phyloP scores from a whole-genome alignment of 2,113 vertebrate genomes.

The Loxodonta africana region DNA sequence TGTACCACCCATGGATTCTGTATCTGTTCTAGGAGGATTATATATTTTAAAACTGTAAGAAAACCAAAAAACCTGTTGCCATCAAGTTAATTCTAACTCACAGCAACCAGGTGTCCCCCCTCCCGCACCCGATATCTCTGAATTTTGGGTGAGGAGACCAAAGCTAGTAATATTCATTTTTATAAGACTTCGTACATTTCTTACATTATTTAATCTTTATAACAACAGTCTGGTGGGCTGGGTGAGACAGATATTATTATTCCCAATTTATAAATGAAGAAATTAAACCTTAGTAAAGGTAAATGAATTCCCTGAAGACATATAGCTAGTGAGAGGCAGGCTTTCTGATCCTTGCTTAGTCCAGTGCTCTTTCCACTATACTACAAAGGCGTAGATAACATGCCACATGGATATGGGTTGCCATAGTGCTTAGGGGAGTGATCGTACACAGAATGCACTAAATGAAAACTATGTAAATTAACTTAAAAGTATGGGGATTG shows the following conservation, averaged over 20 bases:
- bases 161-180: slow-evolving; percentile 3
- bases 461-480: slow-evolving; percentile 42
- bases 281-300: slow-evolving; percentile 45
- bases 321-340: not conserved
- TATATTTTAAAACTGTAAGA: slow-evolving; percentile 13
- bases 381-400: not conserved
- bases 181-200: slow-evolving; percentile 41
- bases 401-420: slow-evolving; percentile 7
- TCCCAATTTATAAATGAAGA: slow-evolving; percentile 33
- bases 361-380: not conserved
- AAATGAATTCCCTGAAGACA: not conserved
- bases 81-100: too few species aligned
- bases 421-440: not conserved
- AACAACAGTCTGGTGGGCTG: not conserved
- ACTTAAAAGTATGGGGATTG: not conserved
- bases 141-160: slow-evolving; percentile 17
- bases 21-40: not conserved
- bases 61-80: too few species aligned
- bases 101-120: not conserved
- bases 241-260: not conserved
- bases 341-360: not conserved
- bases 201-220: slow-evolving; percentile 50
- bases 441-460: slow-evolving; percentile 12
- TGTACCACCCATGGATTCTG: too few species aligned
- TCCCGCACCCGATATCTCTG: not conserved